Percentiles rank a stretch among this genome's conserved stretches.
Conservation (phyloP, 2,888 invertebrate genomes). For the Seira musarum region DNA sequence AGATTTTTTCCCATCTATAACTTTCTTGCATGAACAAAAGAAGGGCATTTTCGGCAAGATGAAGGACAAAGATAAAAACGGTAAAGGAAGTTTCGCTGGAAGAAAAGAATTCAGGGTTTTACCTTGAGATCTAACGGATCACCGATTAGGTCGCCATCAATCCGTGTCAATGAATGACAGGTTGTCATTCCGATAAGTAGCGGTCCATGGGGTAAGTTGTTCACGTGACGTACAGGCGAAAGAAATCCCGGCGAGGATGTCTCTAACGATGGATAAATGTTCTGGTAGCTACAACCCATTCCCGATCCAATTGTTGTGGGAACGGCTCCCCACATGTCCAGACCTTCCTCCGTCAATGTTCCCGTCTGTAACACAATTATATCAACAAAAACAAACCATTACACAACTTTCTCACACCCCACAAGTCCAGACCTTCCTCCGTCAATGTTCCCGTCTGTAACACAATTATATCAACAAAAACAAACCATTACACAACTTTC, state of each 20-base stretch:
- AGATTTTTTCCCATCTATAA: too few relatives aligned
- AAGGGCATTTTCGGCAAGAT: too few relatives aligned
- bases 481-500: conserved; percentile 8
- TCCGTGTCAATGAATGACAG: conserved; percentile 93
- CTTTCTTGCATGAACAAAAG: too few relatives aligned
- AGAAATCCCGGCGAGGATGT: conserved; percentile 53
- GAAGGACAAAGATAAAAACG: too few relatives aligned
- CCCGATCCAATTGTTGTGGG: conserved; percentile 74
- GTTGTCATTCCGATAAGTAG: conserved; percentile 87
- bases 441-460: conserved; percentile 94
- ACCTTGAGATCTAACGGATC: conserved; percentile 96
- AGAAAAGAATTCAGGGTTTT: conserved; percentile 52
- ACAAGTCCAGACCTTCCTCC: conserved; percentile 96
- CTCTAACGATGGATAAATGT: conserved; percentile 71
- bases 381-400: conserved; percentile 50
- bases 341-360: conserved; percentile 95
- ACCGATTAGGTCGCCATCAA: conserved; percentile 89
- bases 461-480: too few relatives aligned
- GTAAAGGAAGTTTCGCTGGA: too few relatives aligned
- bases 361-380: conserved; percentile 87
- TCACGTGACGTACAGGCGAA: conserved; percentile 59
- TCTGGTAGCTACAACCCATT: conserved; percentile 68
- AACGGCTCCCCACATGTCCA: conserved; percentile 95
- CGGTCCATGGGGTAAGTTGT: conserved; percentile 63
- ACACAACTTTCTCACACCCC: too few relatives aligned